Conservation (phyloP, 2,797 vertebrate species). For the Amblyopsis hoosieri region DNA sequence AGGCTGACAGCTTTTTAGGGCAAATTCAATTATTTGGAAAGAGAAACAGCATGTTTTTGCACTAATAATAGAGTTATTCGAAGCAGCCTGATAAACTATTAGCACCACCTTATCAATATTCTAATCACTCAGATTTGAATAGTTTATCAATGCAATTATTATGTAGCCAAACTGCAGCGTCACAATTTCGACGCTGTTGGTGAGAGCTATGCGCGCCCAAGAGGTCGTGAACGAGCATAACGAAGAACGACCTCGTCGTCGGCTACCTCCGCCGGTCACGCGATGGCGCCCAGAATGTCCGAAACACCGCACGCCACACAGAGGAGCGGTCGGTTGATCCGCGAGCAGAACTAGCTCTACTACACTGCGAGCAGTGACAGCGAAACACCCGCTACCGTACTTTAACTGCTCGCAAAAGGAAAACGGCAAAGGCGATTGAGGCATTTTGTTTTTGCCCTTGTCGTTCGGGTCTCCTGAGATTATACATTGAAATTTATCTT, state of each 20-base stretch:
- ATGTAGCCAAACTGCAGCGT: slow-evolving; percentile 11
- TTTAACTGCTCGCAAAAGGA: too few species aligned
- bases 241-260: neutral
- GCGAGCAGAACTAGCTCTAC: slow-evolving; percentile 18
- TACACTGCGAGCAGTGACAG: too few species aligned
- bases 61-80: too few species aligned
- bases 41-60: too few species aligned
- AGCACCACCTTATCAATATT: too few species aligned
- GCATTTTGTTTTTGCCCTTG: too few species aligned
- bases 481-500: slow-evolving; percentile 1
- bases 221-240: slow-evolving; percentile 32
- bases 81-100: too few species aligned
- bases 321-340: slow-evolving; percentile 37
- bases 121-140: neutral
- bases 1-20: neutral
- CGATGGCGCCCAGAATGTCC: too few species aligned
- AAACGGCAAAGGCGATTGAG: too few species aligned
- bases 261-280: too few species aligned
- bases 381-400: too few species aligned
- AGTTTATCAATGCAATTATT: neutral
- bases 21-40: neutral
- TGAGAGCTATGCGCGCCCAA: slow-evolving; percentile 52
- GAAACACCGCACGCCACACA: too few species aligned
- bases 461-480: neutral
- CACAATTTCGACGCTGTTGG: slow-evolving; percentile 21